Evolutionary conservation across 2,113 vertebrate species (phyloP).

Genomic region (Prunella fulvescens): DNA sequence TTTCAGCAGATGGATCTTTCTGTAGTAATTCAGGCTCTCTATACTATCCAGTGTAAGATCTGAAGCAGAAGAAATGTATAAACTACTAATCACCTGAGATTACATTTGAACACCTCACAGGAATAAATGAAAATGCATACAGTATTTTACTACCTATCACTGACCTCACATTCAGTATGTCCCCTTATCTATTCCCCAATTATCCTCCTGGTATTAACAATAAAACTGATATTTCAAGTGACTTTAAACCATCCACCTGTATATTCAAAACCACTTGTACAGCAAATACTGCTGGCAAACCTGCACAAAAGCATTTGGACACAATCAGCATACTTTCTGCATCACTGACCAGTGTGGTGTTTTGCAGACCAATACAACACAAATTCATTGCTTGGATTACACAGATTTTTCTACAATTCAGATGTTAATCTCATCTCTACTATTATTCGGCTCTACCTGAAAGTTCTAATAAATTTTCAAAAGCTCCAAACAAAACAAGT

Average conservation of each 20-base stretch:
- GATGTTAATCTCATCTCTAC: background rate
- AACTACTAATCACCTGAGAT: background rate
- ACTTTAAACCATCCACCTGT: background rate
- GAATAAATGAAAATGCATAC: background rate
- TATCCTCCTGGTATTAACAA: background rate
- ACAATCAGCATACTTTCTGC: slow-evolving; percentile 15
- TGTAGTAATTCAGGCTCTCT: background rate
- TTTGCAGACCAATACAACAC: background rate
- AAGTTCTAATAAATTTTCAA: background rate
- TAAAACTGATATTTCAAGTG: background rate
- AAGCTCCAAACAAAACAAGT: background rate
- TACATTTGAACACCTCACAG: background rate
- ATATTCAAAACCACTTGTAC: background rate
- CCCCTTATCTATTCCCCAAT: background rate
- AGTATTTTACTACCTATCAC: background rate
- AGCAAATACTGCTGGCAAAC: background rate
- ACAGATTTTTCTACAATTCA: background rate
- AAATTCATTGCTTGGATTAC: background rate
- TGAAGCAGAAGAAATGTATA: background rate
- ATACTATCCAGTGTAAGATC: background rate
- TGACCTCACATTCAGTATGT: background rate
- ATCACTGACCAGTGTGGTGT: background rate
- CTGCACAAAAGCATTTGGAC: background rate
- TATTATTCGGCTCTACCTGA: background rate
- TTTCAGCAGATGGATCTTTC: background rate